A percentile compares a stretch with the other conserved stretches of the same genome.
These are phyloP conservation scores for Bathynomus jamesi DNA, from an alignment of 1,140 invertebrate genomes.

Conservation along the genomic window DNA sequence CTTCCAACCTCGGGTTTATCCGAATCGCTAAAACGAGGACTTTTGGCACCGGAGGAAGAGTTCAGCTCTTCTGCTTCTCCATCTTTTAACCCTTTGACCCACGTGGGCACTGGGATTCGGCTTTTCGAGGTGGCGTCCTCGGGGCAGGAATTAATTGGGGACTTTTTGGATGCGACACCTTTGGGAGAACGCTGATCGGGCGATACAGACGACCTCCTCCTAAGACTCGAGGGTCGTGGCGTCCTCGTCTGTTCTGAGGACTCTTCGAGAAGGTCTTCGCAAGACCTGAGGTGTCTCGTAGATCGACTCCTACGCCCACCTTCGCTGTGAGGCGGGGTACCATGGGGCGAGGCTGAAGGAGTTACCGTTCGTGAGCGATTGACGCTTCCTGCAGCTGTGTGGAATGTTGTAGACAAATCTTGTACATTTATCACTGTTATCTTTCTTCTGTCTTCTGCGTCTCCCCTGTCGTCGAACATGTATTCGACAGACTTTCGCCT, in stretches of 20 bases:
- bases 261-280: conserved; percentile 34
- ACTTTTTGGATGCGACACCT: conserved; percentile 12
- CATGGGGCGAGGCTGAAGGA: conserved; percentile 29
- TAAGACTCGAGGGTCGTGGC: conserved; percentile 31
- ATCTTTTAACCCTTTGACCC: conserved; percentile 24
- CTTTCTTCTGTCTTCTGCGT: conserved; percentile 37
- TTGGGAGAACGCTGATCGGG: conserved; percentile 20
- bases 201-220: conserved; percentile 27
- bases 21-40: conserved; percentile 21
- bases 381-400: conserved; percentile 24
- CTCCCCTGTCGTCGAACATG: conserved; percentile 34
- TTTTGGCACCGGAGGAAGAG: conserved; percentile 24
- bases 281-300: conserved; percentile 32
- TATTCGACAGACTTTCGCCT: conserved; percentile 32
- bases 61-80: conserved; percentile 23
- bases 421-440: conserved; percentile 39
- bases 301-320: conserved; percentile 31
- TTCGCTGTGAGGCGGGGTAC: conserved; percentile 34
- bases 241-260: conserved; percentile 32
- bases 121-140: conserved; percentile 28
- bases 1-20: conserved; percentile 24
- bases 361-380: conserved; percentile 31
- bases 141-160: conserved; percentile 14
- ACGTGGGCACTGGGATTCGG: conserved; percentile 34
- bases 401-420: conserved; percentile 39